Conservation (phyloP, 2,888 invertebrate genomes). For the Drosophila falleni region DNA sequence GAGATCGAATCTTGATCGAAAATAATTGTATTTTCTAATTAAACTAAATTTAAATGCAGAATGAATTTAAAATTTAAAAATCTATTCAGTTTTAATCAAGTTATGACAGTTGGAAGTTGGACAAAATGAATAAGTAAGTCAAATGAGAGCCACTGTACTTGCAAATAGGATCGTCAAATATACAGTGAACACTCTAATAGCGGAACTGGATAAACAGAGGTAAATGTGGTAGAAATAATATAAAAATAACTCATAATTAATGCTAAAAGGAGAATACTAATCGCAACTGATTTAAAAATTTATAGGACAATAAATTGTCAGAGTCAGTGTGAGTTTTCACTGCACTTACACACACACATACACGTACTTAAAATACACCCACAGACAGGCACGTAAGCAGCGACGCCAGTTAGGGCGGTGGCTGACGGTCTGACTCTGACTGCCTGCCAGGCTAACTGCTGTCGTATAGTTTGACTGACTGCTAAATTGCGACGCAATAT, state of each 20-base stretch:
- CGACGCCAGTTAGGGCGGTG: slow-evolving; percentile 80
- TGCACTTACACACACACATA: slow-evolving; percentile 22
- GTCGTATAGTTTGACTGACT: slow-evolving; percentile 38
- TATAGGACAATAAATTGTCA: slow-evolving; percentile 27
- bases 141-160: background rate
- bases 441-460: slow-evolving; percentile 45
- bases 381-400: slow-evolving; percentile 58
- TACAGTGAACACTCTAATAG: slow-evolving; percentile 15
- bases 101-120: too few relatives aligned
- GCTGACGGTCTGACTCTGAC: slow-evolving; percentile 48
- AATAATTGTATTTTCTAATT: too few relatives aligned
- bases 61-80: too few relatives aligned
- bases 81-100: too few relatives aligned
- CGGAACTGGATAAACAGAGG: slow-evolving; percentile 1
- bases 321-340: slow-evolving; percentile 35
- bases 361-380: slow-evolving; percentile 3
- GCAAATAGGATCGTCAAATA: background rate
- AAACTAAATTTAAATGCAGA: too few relatives aligned
- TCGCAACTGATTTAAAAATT: slow-evolving; percentile 18
- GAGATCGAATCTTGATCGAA: too few relatives aligned
- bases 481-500: slow-evolving; percentile 71
- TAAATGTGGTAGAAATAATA: slow-evolving; percentile 6
- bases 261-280: background rate
- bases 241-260: slow-evolving; percentile 13
- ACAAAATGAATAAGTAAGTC: too few relatives aligned